These are phyloP conservation scores for Platyrinchus mystaceus DNA, from an alignment of 2,797 vertebrate species.

Conservation along the genomic window DNA sequence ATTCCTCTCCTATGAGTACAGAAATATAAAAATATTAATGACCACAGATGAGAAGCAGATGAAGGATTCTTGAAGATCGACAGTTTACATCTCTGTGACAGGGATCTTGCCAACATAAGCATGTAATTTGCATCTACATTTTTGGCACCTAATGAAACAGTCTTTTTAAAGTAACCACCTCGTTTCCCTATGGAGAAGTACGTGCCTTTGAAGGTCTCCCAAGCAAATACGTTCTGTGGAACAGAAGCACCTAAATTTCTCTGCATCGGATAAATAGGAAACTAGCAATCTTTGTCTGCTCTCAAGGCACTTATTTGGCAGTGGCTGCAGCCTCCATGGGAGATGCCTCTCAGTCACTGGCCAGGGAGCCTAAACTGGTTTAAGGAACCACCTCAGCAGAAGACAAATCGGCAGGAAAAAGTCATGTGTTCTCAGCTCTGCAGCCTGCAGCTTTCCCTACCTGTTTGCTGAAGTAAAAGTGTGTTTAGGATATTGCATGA, in stretches of 20 bases:
- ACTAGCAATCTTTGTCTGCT: not conserved
- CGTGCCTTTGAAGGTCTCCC: not conserved
- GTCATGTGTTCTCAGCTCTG: not conserved
- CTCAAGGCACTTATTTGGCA: not conserved
- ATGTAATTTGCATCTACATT: not conserved
- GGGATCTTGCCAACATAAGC: not conserved
- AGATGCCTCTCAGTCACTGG: not conserved
- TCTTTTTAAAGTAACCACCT: not conserved
- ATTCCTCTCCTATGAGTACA: not conserved
- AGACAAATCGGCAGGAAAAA: not conserved
- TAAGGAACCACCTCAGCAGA: not conserved
- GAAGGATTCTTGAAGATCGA: not conserved
- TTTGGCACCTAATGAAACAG: constrained; percentile 23
- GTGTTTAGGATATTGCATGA: not conserved
- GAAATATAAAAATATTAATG: not conserved
- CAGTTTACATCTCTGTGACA: not conserved
- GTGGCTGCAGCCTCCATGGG: not conserved
- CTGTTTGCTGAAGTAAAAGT: not conserved
- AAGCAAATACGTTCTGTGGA: accelerated
- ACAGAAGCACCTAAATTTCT: not conserved
- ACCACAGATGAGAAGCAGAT: not conserved
- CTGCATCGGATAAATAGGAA: not conserved
- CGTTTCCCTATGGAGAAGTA: not conserved
- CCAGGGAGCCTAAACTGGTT: not conserved
- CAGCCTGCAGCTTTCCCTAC: not conserved